Evolutionary conservation across 2,113 vertebrate genomes (phyloP), one percentile per base, ranked within the genome.

Genomic region (Asarcornis scutulata): DNA sequence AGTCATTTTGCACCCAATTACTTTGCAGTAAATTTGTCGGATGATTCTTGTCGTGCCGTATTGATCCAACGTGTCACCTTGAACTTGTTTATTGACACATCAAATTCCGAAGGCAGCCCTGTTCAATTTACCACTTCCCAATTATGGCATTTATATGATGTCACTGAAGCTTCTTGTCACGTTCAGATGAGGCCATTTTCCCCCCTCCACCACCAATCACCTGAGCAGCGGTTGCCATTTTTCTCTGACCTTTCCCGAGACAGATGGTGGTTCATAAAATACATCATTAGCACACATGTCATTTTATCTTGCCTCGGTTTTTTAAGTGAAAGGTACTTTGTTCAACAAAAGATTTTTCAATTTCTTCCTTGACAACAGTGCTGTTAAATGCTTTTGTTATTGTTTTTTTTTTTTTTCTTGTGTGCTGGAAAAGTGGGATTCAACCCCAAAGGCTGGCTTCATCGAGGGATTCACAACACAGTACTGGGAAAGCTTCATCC

Each of bases 1-100:
- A 99, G 98, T 98, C 98, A 98, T 99, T 99, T 99, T 99, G 99
- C 98, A 99, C 98, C 98, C 98, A 99, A 99, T 99, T 99, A 99
- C 98, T 98, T 98, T 98, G 99, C 98, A 98, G 99, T 99, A 99
- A 99, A 99, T 99, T 98, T 99, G 99, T 98, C 98, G 98, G 99
- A 99, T 99, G 99, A 98, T 98, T 99, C 98, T 98, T 99, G 99
- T 99, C 99, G 98, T 97, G 98, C 95, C 1, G 98, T 99, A 99
- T 99, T 98, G 99, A 99, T 99, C 99, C 98, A 89, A 97, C 96
- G 96, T 98, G 99, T 99, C 99, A 99, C 99, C 99, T 99, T 99
- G 99, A 99, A 99, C 99, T 99, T 99, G 98, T 98, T 99, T 99
- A 99, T 99, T 99, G 99, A 99, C 99, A 99, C 99, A 99, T 99